These are phyloP conservation scores for Rhabdomys pumilio DNA, from an alignment of 2,797 vertebrate genomes.

Conservation along the genomic window DNA sequence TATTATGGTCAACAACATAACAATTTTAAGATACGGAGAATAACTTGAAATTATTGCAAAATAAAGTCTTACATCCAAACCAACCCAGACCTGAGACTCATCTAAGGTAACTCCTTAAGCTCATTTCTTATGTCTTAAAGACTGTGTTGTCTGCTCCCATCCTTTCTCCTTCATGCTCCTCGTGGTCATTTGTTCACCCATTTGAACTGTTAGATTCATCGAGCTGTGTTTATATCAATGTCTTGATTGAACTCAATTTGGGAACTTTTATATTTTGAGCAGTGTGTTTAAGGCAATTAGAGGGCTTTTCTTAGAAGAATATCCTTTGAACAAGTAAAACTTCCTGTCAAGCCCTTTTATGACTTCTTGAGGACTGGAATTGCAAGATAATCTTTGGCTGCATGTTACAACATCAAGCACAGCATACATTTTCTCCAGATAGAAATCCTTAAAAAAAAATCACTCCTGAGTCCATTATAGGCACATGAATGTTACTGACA, in stretches of 20 bases:
- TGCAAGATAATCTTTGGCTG: conserved; percentile 8
- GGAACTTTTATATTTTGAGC: neutral
- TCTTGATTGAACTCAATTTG: neutral
- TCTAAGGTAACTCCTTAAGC: neutral
- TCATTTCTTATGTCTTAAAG: neutral
- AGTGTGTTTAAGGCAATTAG: neutral
- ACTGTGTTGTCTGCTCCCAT: too few relatives aligned
- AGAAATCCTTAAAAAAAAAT: conserved; percentile 26
- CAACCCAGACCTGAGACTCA: neutral
- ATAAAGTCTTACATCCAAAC: neutral
- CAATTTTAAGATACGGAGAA: neutral
- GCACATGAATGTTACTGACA: neutral
- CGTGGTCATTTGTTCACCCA: neutral
- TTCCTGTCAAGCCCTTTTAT: neutral
- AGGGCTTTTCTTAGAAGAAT: neutral
- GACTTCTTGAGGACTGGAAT: neutral
- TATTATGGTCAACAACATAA: neutral
- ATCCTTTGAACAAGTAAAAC: conserved; percentile 47
- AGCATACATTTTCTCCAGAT: neutral
- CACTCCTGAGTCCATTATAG: neutral
- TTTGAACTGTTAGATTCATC: neutral
- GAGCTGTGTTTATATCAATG: conserved; percentile 28
- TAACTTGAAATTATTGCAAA: neutral
- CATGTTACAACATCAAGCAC: conserved; percentile 12
- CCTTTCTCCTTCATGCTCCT: neutral